phyloP scores from a whole-genome alignment of 2,113 vertebrate species.

The Apaloderma vittatum region DNA sequence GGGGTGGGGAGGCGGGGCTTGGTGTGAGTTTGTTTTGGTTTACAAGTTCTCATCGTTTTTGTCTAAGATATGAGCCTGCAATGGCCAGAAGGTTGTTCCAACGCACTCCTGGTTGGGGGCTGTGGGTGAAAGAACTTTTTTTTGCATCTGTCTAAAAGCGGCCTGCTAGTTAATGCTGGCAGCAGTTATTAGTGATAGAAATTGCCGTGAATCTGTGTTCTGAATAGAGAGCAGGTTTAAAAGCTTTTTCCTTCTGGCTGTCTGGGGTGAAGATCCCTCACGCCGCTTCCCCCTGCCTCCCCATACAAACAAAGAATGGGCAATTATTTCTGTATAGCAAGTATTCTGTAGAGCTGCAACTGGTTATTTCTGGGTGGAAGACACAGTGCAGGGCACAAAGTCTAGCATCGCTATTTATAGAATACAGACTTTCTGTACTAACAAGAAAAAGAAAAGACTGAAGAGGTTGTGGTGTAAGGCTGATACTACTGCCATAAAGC shows the following conservation, averaged over 20 bases:
- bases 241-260: background rate
- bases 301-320: background rate
- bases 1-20: too few relatives aligned
- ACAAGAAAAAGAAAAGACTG: background rate
- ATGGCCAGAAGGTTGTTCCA: background rate
- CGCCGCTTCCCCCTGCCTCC: background rate
- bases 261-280: background rate
- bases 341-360: background rate
- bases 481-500: accelerated
- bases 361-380: background rate
- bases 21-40: background rate
- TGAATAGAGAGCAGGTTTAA: background rate
- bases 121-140: background rate
- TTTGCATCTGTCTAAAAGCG: background rate
- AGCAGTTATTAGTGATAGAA: background rate
- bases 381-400: background rate
- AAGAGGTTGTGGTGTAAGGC: background rate
- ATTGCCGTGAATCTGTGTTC: background rate
- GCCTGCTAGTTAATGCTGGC: background rate
- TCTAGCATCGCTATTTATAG: background rate
- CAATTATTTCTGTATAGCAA: background rate
- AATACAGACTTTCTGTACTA: background rate
- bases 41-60: background rate
- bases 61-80: background rate
- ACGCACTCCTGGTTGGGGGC: background rate